Percentiles rank a stretch among this genome's conserved stretches.
Evolutionary conservation across 1,140 invertebrate species (phyloP).

Genomic region (Anastatus disparis): DNA sequence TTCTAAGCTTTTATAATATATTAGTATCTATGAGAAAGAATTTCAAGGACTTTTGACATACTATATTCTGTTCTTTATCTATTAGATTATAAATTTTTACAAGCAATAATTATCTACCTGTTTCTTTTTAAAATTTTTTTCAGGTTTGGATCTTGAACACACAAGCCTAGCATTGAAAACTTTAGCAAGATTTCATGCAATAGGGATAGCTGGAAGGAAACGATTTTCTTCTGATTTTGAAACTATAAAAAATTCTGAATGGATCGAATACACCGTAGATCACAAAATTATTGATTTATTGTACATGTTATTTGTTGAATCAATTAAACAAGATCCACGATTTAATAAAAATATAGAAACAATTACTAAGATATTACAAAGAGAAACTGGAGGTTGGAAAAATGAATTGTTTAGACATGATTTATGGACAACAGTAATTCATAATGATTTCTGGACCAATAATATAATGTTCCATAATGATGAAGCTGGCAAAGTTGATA

Average conservation of each 20-base stretch:
- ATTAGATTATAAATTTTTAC: no score
- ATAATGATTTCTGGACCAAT: constrained; percentile 14
- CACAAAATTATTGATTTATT: background rate
- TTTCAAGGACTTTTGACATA: no score
- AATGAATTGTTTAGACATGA: constrained; percentile 37
- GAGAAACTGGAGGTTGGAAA: background rate
- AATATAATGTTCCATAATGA: constrained; percentile 4
- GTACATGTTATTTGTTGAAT: background rate
- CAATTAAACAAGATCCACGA: no score
- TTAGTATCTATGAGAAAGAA: no score
- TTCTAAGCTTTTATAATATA: no score
- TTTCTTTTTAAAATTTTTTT: background rate
- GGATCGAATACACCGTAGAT: background rate
- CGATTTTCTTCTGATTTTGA: constrained; percentile 24
- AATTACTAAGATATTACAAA: no score
- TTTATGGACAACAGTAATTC: background rate
- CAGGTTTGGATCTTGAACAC: constrained; percentile 63
- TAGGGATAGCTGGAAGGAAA: constrained; percentile 65
- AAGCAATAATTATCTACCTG: no score
- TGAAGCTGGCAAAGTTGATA: background rate
- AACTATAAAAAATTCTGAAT: background rate
- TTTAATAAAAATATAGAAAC: no score
- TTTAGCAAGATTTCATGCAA: constrained; percentile 68
- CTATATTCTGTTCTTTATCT: no score
- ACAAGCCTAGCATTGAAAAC: constrained; percentile 61